Evolutionary conservation across 2,797 vertebrate genomes (phyloP).

Genomic region (Aselliscus stoliczkanus): DNA sequence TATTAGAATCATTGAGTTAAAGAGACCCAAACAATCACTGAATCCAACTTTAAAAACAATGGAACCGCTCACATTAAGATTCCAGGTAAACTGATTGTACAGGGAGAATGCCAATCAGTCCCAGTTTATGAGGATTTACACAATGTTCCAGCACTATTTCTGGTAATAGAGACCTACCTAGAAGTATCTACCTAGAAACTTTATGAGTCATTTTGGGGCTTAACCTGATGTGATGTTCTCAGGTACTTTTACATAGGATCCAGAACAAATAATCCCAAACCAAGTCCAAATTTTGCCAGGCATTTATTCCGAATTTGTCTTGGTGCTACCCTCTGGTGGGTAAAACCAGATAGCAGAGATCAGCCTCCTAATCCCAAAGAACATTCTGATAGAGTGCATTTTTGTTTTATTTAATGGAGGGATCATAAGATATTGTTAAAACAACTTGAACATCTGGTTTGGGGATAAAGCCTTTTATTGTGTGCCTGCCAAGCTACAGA

Average conservation of each 20-base stretch:
- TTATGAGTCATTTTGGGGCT: neutral
- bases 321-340: slow-evolving; percentile 77
- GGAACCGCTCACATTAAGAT: neutral
- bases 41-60: neutral
- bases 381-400: slow-evolving; percentile 78
- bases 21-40: neutral
- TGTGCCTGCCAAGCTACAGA: slow-evolving; percentile 79
- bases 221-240: neutral
- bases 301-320: slow-evolving; percentile 66
- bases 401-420: slow-evolving; percentile 82
- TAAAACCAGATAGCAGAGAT: slow-evolving; percentile 74
- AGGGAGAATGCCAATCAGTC: neutral
- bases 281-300: slow-evolving; percentile 50
- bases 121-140: neutral
- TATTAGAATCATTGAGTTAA: neutral
- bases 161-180: neutral
- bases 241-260: neutral
- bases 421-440: slow-evolving; percentile 85
- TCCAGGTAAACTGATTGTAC: neutral
- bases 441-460: slow-evolving; percentile 86
- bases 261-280: neutral
- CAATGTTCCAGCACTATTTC: neutral
- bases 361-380: slow-evolving; percentile 61
- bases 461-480: slow-evolving; percentile 83
- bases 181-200: slow-evolving; percentile 21